Base-by-base conservation (phyloP, 2,797 vertebrate species). In the Chelon labrosus region DNA sequence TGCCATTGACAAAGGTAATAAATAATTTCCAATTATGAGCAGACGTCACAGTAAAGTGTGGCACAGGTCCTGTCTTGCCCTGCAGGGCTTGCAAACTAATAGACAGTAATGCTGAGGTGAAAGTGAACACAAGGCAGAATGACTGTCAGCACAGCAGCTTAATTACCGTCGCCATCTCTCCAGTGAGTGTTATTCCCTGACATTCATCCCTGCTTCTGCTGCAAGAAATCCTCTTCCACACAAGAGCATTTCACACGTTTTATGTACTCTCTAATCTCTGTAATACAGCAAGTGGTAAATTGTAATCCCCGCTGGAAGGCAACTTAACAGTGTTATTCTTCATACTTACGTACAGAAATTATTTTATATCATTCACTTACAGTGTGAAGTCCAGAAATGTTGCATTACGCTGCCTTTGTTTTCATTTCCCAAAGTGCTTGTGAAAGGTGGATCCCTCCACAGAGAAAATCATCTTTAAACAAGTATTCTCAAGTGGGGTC, bases 121-220 rank as follows among this genome's bases (percentile, higher is more conserved):
- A 70, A 51, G 76, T 20, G 74, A 88, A 79, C 72, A 77, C 56
- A 14, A 75, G 75, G 67, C 73, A 83, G 83, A 79, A 79, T 65
- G 57, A 63, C 85, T 88, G 90, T 90, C 90, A 85, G 88, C 90
- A 87, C 77, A 52, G 75, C 41, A 69, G 69, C 83, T 92, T 94
- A 92, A 93, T 94, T 91, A 94, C 90, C 52, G 71, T 68, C 76
- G 60, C 52, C 71, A 63, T 82, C 76, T 85, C 89, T 82, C 83
- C 59, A 49, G 75, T 60, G 83, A 81, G 80, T 14, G 51, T 78
- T 74, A 75, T 73, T 81, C 74, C 77, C 84, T 86, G 90, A 90
- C 91, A 87, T 80, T 86, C 60, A 90, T 89, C 87, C 70, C 73
- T 39, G 38, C 51, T 50, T 53, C 53, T 72, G 73, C 82, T 50